phyloP scores from a whole-genome alignment of 2,113 vertebrate genomes.

The Recurvirostra avosetta region DNA sequence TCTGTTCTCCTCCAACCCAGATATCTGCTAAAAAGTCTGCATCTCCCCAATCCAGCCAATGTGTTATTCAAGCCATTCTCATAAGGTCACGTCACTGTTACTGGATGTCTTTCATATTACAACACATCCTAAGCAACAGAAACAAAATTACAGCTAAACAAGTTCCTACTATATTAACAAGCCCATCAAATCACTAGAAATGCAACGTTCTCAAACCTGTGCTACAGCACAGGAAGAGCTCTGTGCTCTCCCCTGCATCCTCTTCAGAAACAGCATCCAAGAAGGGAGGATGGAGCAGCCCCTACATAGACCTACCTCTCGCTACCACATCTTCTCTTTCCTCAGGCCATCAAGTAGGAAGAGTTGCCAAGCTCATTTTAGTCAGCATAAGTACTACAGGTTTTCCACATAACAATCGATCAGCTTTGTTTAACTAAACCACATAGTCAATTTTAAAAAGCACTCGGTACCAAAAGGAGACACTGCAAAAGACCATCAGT shows the following conservation, averaged over 20 bases:
- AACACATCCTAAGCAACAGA: neutral
- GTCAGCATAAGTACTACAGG: neutral
- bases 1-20: neutral
- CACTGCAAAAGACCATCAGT: neutral
- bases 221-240: neutral
- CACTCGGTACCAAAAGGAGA: neutral
- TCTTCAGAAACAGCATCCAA: neutral
- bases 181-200: neutral
- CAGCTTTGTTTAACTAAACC: neutral
- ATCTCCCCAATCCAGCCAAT: neutral
- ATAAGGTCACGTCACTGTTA: neutral
- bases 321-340: fast-evolving
- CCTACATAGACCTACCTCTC: neutral
- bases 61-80: neutral
- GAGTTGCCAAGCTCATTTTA: neutral
- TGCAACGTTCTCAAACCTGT: neutral
- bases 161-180: neutral
- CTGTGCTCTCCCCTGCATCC: neutral
- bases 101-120: neutral
- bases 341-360: neutral
- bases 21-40: neutral
- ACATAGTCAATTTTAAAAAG: neutral
- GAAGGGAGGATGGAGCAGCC: neutral
- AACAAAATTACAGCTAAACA: neutral
- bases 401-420: fast-evolving